Conservation (phyloP, 2,113 vertebrate species). For the Toxotes jaculatrix region DNA sequence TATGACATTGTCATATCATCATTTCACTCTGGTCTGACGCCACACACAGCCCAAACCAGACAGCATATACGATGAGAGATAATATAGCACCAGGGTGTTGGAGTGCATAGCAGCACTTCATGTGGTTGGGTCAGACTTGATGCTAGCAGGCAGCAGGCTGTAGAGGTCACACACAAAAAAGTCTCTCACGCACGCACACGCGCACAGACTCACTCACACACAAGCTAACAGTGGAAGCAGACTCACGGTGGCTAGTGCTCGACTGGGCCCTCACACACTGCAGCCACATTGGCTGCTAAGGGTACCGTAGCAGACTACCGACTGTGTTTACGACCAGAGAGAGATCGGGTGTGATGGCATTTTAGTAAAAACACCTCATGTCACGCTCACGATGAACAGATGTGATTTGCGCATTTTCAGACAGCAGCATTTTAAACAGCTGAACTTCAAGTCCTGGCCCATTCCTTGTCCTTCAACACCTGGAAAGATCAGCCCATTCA, state of each 20-base stretch:
- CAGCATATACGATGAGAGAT: conserved; percentile 83
- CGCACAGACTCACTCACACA: not conserved
- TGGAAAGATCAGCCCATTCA: conserved; percentile 56
- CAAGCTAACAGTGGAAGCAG: conserved; percentile 59
- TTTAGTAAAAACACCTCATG: conserved; percentile 45
- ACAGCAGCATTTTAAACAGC: conserved; percentile 67
- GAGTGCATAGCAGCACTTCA: conserved; percentile 84
- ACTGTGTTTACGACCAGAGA: conserved; percentile 43
- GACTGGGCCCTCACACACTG: conserved; percentile 43
- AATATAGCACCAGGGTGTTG: conserved; percentile 88
- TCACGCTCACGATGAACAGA: conserved; percentile 40
- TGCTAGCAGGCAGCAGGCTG: conserved; percentile 86
- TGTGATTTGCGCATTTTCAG: conserved; percentile 56
- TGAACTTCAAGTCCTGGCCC: conserved; percentile 70
- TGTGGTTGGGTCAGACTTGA: conserved; percentile 82
- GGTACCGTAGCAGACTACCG: conserved; percentile 9
- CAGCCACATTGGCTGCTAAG: conserved; percentile 30
- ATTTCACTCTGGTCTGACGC: conserved; percentile 61
- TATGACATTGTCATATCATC: conserved; percentile 78
- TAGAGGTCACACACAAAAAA: conserved; percentile 75
- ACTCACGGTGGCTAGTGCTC: conserved; percentile 42
- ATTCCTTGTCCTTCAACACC: conserved; percentile 62
- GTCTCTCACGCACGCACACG: conserved; percentile 25
- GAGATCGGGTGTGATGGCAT: conserved; percentile 43
- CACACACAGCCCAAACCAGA: conserved; percentile 79